Evolutionary conservation across 1,140 invertebrate genomes (phyloP).

Genomic region (Lepidostoma basale): DNA sequence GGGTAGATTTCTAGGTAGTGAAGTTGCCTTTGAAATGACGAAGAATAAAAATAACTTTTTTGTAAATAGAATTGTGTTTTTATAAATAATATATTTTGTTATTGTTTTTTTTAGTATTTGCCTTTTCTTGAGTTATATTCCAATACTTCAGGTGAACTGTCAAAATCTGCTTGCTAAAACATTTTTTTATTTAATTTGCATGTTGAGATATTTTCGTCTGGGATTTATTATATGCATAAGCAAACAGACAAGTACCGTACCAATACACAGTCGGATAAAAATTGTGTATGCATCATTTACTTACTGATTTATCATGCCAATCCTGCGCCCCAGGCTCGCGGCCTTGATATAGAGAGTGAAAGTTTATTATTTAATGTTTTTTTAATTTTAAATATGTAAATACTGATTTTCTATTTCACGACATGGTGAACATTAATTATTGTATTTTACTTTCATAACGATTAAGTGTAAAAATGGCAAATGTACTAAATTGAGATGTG

Average conservation of each 20-base stretch:
- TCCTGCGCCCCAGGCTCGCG: conserved; percentile 12
- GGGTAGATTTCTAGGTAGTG: no score
- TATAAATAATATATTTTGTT: not conserved
- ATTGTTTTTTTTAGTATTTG: not conserved
- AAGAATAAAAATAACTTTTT: no score
- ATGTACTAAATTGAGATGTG: no score
- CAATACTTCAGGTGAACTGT: not conserved
- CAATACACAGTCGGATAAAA: conserved; percentile 35
- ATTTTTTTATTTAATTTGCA: not conserved
- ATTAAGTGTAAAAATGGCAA: no score
- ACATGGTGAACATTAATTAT: no score
- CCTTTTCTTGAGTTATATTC: not conserved
- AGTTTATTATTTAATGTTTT: no score
- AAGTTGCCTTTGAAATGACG: no score
- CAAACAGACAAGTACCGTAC: conserved; percentile 27
- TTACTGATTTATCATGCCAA: conserved; percentile 43
- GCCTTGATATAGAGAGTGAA: not conserved
- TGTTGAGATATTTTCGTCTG: not conserved
- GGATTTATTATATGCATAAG: conserved; percentile 20
- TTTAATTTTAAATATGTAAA: not conserved
- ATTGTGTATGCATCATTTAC: conserved; percentile 45
- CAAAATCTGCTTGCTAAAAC: not conserved
- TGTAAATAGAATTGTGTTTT: no score
- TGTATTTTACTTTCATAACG: no score
- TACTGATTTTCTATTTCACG: not conserved